Conservation (phyloP, 2,888 invertebrate genomes). For the Chrysopilus asiliformis region DNA sequence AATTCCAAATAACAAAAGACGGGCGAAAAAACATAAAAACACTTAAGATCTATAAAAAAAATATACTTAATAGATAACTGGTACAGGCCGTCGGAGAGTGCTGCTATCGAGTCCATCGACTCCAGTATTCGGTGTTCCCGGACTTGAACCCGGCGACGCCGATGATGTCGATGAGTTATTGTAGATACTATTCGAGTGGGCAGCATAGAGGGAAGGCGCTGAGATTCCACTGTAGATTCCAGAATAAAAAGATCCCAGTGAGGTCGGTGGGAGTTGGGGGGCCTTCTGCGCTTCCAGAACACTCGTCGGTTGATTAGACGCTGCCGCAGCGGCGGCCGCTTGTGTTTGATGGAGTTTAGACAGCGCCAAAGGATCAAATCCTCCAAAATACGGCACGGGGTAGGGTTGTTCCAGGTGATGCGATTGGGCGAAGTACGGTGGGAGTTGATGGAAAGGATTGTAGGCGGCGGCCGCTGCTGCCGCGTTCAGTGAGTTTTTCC, state of each 20-base stretch:
- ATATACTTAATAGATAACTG: conserved; percentile 35
- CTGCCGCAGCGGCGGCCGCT: conserved; percentile 30
- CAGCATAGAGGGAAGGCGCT: conserved; percentile 33
- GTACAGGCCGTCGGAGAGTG: conserved; percentile 33
- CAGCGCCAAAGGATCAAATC: conserved; percentile 33
- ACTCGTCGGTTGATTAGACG: conserved; percentile 27
- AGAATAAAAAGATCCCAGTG: conserved; percentile 35
- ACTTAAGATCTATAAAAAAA: no score
- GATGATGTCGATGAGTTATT: conserved; percentile 32
- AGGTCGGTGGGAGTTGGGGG: conserved; percentile 31
- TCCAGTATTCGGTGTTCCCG: conserved; percentile 27
- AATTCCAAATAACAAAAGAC: no score
- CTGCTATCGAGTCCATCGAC: conserved; percentile 33
- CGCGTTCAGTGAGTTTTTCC: conserved; percentile 20
- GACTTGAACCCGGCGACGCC: conserved; percentile 33
- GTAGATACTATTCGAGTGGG: conserved; percentile 33
- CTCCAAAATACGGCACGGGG: conserved; percentile 35
- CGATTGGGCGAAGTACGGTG: conserved; percentile 63
- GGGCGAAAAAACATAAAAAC: no score
- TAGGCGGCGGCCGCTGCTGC: conserved; percentile 43
- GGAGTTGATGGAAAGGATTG: conserved; percentile 51
- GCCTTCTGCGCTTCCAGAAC: conserved; percentile 32
- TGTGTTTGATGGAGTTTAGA: conserved; percentile 34
- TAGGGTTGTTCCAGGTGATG: conserved; percentile 50
- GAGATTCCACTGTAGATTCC: conserved; percentile 35